These are phyloP conservation scores for Phlogophora meticulosa DNA, from an alignment of 2,888 invertebrate genomes.

Conservation along the genomic window DNA sequence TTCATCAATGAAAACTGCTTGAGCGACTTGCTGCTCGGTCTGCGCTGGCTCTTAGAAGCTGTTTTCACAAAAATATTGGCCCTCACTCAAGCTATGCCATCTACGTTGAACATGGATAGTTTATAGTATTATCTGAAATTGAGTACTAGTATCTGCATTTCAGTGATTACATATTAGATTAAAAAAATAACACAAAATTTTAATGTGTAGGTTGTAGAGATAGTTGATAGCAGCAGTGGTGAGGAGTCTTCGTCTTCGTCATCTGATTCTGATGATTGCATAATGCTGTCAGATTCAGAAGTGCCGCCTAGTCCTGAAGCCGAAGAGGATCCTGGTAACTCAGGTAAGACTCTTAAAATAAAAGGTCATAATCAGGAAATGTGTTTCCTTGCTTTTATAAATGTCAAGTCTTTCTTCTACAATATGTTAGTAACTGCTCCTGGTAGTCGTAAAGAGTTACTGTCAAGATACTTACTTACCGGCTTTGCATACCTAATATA, in stretches of 20 bases:
- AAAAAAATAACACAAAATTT: constrained; percentile 47
- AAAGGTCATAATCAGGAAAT: background rate
- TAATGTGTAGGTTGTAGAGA: constrained; percentile 93
- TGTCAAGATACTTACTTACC: too few relatives aligned
- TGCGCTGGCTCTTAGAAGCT: background rate
- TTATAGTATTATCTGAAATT: background rate
- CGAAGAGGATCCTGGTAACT: constrained; percentile 97
- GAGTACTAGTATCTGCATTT: background rate
- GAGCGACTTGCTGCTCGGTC: too few relatives aligned
- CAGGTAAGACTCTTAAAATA: constrained; percentile 89
- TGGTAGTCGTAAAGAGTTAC: too few relatives aligned
- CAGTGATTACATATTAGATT: background rate
- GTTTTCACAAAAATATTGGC: background rate
- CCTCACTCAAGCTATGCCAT: background rate
- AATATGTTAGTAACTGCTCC: too few relatives aligned
- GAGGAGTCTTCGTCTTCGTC: constrained; percentile 90
- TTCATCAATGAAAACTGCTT: too few relatives aligned
- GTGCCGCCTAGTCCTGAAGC: constrained; percentile 95
- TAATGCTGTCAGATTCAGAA: constrained; percentile 96
- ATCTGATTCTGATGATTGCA: constrained; percentile 96
- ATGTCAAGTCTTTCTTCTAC: background rate
- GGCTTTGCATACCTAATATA: too few relatives aligned
- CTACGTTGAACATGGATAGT: background rate
- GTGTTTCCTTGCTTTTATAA: background rate
- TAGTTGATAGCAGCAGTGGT: constrained; percentile 93